Evolutionary conservation across 2,797 vertebrate species (phyloP), one percentile per base, ranked within the genome.

Genomic region (Bucorvus abyssinicus): DNA sequence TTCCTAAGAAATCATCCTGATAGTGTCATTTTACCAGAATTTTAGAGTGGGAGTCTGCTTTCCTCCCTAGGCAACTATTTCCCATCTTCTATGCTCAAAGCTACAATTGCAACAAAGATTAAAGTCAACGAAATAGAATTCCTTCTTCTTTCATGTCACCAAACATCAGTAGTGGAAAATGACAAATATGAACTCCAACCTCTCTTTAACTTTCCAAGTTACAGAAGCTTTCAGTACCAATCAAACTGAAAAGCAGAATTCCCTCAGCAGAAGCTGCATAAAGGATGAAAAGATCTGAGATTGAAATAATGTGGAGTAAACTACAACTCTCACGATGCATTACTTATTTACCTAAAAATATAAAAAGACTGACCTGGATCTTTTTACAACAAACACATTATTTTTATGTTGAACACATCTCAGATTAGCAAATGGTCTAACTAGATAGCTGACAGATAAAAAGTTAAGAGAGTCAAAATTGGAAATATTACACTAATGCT

Each of bases 401-500:
- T 60, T 77, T 87, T 84, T 70, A 42, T n/a, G 52, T 45, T 56
- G 9, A n/a, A 70, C 36, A 55, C 11, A 38, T 60, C 73, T 84
- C 36, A 88, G 55, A 61, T 83, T 55, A 93, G 40, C 71, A 94
- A 94, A 92, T 64, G 4, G 7, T 87, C 90, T 91, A 84, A 15
- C 17, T 64, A 91, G 45, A 88, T 36, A 81, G 63, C 38, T 84
- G 75, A 49, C 27, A 81, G 34, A 64, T 40, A 59, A 77, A 87
- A 91, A 70, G 21, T 76, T 77, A 89, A 69, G 52, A 92, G 76
- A 97, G 59, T 83, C 44, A 78, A 92, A 80, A 6, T 6, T 89
- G 65, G 84, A 96, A 96, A 95, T 93, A 87, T 40, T 65, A 95
- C 70, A 60, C 10, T 61, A 79, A 84, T 34, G 34, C 14, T 74